Evolutionary conservation across 2,797 vertebrate species (phyloP).

Genomic region (Centroberyx gerrardi): DNA sequence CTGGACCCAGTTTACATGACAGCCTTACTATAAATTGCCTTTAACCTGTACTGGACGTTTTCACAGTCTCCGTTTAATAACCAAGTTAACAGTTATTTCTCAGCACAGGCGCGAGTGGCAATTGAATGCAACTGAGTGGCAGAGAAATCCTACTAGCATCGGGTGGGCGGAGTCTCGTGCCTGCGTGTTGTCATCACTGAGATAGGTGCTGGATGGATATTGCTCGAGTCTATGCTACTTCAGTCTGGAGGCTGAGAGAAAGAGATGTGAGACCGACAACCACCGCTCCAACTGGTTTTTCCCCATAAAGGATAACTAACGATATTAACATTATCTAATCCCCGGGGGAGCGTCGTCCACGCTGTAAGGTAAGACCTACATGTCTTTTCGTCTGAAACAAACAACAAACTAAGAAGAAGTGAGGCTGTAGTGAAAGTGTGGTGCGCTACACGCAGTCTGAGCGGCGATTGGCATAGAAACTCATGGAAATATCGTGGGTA

Average conservation of each 20-base stretch:
- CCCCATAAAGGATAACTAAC: slow-evolving; percentile 69
- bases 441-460: slow-evolving; percentile 21
- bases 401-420: slow-evolving; percentile 55
- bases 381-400: slow-evolving; percentile 1
- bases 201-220: slow-evolving; percentile 71
- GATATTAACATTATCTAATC: neutral
- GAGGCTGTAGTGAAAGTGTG: slow-evolving; percentile 42
- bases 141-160: slow-evolving; percentile 5
- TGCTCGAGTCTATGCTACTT: slow-evolving; percentile 54
- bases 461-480: slow-evolving; percentile 26
- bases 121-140: neutral
- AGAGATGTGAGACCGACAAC: slow-evolving; percentile 53
- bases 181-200: slow-evolving; percentile 72
- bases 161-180: slow-evolving; percentile 71
- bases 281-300: slow-evolving; percentile 29
- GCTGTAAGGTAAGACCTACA: slow-evolving; percentile 52
- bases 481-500: slow-evolving; percentile 14
- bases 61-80: neutral
- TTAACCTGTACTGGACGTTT: neutral
- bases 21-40: neutral
- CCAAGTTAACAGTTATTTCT: neutral
- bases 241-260: slow-evolving; percentile 77
- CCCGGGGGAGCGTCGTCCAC: slow-evolving; percentile 17
- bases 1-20: slow-evolving; percentile 3
- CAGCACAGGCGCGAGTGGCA: neutral